phyloP scores from a whole-genome alignment of 2,888 invertebrate genomes.

The Acanthopleura granulata region DNA sequence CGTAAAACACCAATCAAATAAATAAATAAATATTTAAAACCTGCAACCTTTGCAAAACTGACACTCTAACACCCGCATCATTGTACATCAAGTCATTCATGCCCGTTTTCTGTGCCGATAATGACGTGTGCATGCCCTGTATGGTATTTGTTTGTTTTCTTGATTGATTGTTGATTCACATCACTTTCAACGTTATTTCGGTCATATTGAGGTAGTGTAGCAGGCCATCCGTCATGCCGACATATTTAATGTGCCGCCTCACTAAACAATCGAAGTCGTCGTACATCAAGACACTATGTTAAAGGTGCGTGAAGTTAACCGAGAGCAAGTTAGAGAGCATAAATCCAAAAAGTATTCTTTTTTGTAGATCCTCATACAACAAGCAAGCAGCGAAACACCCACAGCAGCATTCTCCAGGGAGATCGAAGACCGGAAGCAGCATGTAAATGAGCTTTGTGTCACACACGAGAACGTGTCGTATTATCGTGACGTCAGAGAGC shows the following conservation, averaged over 20 bases:
- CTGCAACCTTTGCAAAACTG: too few species aligned
- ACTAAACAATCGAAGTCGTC: too few species aligned
- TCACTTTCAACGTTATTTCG: not conserved
- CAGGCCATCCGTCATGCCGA: too few species aligned
- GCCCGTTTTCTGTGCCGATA: not conserved
- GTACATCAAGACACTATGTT: too few species aligned
- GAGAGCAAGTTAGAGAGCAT: too few species aligned
- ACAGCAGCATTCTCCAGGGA: not conserved
- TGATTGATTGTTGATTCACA: not conserved
- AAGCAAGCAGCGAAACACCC: not conserved
- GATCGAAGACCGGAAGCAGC: not conserved
- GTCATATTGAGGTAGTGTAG: not conserved
- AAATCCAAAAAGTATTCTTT: not conserved
- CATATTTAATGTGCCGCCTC: too few species aligned
- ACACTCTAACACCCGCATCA: too few species aligned
- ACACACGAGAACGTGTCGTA: not conserved
- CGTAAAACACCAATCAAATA: too few species aligned
- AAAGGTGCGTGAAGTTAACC: too few species aligned
- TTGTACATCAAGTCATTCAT: too few species aligned
- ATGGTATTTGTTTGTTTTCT: not conserved
- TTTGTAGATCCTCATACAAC: constrained; percentile 1
- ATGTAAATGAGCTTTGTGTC: not conserved
- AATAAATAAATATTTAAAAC: too few species aligned
- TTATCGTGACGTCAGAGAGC: constrained; percentile 10
- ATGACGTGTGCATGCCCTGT: not conserved